Evolutionary conservation across 2,113 vertebrate genomes (phyloP).

Genomic region (Irena cyanogastra): DNA sequence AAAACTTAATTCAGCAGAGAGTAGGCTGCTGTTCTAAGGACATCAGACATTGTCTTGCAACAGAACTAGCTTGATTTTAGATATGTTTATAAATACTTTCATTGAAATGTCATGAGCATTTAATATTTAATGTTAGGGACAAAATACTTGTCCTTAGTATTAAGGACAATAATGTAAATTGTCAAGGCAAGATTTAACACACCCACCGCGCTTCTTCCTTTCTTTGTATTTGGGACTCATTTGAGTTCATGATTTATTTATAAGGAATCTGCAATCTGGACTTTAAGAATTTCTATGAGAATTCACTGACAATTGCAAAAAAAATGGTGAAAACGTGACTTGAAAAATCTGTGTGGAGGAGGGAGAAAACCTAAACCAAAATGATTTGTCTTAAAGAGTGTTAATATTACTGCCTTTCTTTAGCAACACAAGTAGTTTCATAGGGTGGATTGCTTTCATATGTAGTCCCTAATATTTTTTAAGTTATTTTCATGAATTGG

Average conservation of each 20-base stretch:
- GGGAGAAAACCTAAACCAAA: background rate
- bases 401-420: background rate
- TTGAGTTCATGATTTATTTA: background rate
- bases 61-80: background rate
- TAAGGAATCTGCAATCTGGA: background rate
- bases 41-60: background rate
- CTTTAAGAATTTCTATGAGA: background rate
- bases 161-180: background rate
- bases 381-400: background rate
- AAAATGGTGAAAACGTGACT: background rate
- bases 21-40: background rate
- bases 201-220: accelerated
- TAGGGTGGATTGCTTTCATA: background rate
- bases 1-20: background rate
- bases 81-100: background rate
- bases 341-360: background rate
- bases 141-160: background rate
- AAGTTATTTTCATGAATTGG: background rate
- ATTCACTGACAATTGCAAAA: background rate
- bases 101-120: background rate
- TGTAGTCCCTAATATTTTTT: background rate
- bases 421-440: background rate
- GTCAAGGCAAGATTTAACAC: background rate
- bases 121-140: background rate
- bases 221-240: background rate